Evolutionary conservation across 2,888 invertebrate genomes (phyloP), one percentile per base, ranked within the genome.

Genomic region (Chrysopilus asiliformis): DNA sequence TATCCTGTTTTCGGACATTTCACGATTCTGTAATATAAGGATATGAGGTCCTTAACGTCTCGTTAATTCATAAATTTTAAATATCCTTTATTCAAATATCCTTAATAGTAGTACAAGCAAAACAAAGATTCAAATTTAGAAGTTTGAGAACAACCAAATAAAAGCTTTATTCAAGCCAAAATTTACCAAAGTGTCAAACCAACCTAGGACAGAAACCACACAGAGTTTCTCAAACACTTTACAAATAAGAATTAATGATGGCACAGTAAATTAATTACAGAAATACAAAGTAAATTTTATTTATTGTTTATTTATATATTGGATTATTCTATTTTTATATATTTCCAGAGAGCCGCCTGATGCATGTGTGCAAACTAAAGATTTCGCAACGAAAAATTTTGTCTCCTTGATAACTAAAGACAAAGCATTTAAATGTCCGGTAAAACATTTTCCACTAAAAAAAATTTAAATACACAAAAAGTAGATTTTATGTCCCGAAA

Each of bases 311-410:
- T 3, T 2, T 5, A 26, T 12, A 22, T 22, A 9, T 22, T 22
- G 9, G 22, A 7, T 9, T 22, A 22, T 9, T 22, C 9, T 26
- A 13, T 26, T 26, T 26, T 26, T 26, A 22, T 7, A 26, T 5
- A 26, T 26, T 26, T 26, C 26, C 26, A 26, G n/a, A 44, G 43
- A 46, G 46, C 46, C 38, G 39, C 39, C 39, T 41, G 38, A 41
- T 44, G 44, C 44, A 36, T 46, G 44, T 46, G 46, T 46, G 46
- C 39, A 43, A 45, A 46, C 43, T 35, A 29, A 45, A 42, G 42
- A 45, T 46, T 44, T 26, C 34, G 36, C 40, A 40, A 39, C 34
- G 24, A 34, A 32, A 16, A n/a, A 8, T 32, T 28, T 32, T 30
- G 14, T n/a, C n/a, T n/a, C n/a, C n/a, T n/a, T n/a, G n/a, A n/a